A percentile compares a stretch with the other conserved stretches of the same genome.
These are phyloP conservation scores for Nomada ruficornis DNA, from an alignment of 2,888 invertebrate genomes.

Conservation along the genomic window DNA sequence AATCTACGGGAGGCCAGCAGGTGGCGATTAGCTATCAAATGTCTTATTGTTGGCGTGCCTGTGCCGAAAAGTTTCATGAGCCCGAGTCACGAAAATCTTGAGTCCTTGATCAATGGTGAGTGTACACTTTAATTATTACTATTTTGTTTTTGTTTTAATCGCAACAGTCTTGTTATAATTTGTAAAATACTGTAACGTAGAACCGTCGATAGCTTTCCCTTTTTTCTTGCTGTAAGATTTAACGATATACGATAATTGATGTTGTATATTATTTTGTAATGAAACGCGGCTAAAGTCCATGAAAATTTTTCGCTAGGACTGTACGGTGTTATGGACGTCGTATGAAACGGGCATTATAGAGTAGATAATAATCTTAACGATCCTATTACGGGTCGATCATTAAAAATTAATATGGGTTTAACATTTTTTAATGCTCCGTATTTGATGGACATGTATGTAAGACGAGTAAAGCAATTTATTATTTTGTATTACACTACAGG, in stretches of 20 bases:
- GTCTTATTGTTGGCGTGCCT: conserved; percentile 85
- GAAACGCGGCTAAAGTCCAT: neutral
- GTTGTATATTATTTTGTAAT: neutral
- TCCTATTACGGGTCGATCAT: too few relatives aligned
- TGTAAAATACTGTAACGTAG: neutral
- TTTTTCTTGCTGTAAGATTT: neutral
- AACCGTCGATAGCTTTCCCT: neutral
- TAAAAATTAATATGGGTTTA: too few relatives aligned
- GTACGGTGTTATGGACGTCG: neutral
- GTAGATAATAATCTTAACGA: conserved; percentile 1
- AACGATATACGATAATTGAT: conserved; percentile 13
- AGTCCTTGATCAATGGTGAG: conserved; percentile 82
- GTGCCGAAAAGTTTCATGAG: conserved; percentile 82
- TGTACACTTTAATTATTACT: conserved; percentile 2
- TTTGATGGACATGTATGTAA: too few relatives aligned
- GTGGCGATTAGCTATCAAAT: conserved; percentile 92
- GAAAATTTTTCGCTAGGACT: neutral
- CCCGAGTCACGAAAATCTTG: conserved; percentile 85
- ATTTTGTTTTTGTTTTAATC: neutral
- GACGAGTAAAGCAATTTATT: too few relatives aligned
- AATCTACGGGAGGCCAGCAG: conserved; percentile 93
- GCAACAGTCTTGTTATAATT: neutral
- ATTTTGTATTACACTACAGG: too few relatives aligned
- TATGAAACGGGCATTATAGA: neutral
- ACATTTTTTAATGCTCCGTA: too few relatives aligned